A percentile compares a stretch with the other conserved stretches of the same genome.
These are phyloP conservation scores for Typhlichthys subterraneus DNA, from an alignment of 2,797 vertebrate genomes.

Conservation along the genomic window DNA sequence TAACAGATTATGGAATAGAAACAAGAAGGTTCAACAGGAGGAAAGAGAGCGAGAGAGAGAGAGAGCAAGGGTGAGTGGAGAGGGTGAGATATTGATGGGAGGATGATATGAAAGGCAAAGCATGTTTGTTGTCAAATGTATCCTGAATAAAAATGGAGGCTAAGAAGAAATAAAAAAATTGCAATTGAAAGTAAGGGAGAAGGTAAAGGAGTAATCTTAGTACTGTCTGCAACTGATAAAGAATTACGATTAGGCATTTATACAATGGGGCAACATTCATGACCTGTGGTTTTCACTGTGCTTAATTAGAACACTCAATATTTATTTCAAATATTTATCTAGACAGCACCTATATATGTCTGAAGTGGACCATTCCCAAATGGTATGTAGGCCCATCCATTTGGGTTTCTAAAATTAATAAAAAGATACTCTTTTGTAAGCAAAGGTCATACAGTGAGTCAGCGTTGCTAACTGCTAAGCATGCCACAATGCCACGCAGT, in stretches of 20 bases:
- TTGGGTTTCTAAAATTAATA: background rate
- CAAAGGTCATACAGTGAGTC: background rate
- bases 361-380: background rate
- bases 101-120: background rate
- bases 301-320: too few species aligned
- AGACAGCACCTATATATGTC: background rate
- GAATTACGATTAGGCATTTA: too few species aligned
- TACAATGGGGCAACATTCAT: too few species aligned
- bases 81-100: conserved; percentile 19
- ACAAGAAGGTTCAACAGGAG: too few species aligned
- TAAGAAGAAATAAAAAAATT: conserved; percentile 21
- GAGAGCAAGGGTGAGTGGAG: conserved; percentile 12
- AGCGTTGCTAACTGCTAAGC: too few species aligned
- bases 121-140: conserved; percentile 46
- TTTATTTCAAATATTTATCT: too few species aligned
- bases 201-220: too few species aligned
- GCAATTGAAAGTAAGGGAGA: too few species aligned
- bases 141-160: conserved; percentile 57
- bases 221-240: too few species aligned
- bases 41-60: background rate
- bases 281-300: too few species aligned
- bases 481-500: too few species aligned
- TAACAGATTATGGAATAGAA: too few species aligned
- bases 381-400: background rate
- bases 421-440: background rate